Evolutionary conservation across 2,888 invertebrate genomes (phyloP), one percentile per base, ranked within the genome.

Genomic region (Synergus japonicus): DNA sequence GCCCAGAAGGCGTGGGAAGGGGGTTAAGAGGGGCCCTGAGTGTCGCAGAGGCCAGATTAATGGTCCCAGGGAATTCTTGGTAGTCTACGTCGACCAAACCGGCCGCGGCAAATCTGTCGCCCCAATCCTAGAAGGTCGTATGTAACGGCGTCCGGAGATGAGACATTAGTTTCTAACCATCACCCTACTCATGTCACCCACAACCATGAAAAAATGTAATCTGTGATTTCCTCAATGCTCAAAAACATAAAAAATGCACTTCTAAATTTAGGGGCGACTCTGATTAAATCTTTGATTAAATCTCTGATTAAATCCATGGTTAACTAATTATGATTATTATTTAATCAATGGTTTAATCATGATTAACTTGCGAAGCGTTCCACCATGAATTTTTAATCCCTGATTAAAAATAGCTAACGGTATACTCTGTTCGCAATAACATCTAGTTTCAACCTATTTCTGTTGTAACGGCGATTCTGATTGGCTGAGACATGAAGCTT

Each of bases 31-130:
- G 82, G 86, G 85, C 79, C 82, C 77, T 81, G 87, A 87, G 90
- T 91, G 91, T 91, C 91, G 89, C 89, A 86, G 85, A 83, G 90
- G 85, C 86, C 89, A 91, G 90, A 91, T 91, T 91, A 90, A 91
- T 91, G 90, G 91, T 90, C 88, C 87, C 87, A 79, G 85, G 79
- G 88, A 90, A 90, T 91, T 91, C 91, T 87, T 88, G 88, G 89
- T 91, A 90, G 89, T 87, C 89, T 88, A 78, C 81, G 79, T 80
- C 54, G 82, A 76, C 80, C 81, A 77, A 81, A 83, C 83, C 78
- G 84, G 82, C 84, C 85, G 84, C 78, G 85, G 83, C 83, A 83
- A 85, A 81, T 82, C 82, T 82, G 81, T 83, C 85, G 82, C 85
- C 82, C 79, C 81, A 76, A 81, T 77, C 80, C 80, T 81, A 79